Evolutionary conservation across 2,888 invertebrate genomes (phyloP), one percentile per base, ranked within the genome.

Genomic region (Pseudococcus jackbeardsleyi): DNA sequence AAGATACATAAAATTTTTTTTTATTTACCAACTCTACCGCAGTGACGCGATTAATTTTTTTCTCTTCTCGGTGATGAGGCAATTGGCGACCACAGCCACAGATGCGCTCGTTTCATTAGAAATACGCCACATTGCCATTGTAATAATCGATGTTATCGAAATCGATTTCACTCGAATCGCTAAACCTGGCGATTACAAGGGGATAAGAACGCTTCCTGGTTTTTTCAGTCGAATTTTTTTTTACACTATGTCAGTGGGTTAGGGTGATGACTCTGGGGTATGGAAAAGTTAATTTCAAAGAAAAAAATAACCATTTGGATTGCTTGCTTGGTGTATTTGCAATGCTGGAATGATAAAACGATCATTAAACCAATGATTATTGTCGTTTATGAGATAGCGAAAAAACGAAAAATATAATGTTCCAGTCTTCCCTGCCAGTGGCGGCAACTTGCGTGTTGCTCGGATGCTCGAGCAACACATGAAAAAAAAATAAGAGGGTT

Each of bases 31-130:
- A 87, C 26, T 87, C 87, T 87, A 87, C 87, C 87, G 87, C 87
- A 87, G 87, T 87, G 87, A 87, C 87, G 87, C 87, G 87, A 87
- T 87, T 87, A 87, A 46, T 87, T 26, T 77, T 87, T 87, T 86
- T 17, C 22, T 77, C 77, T 50, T 50, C 50, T 1, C 15, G 15
- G 48, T 87, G 87, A 87, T 87, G 79, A 77, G 42, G 87, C 87
- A 77, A 72, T 87, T 50, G 50, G 50, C 50, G 42, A 33, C 26
- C 26, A 33, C 26, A 33, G 79, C 79, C 87, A 77, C 87, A 87
- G 87, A 87, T 87, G 87, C 87, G 87, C 12, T 5, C 46, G 50
- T 48, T 86, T n/a, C n/a, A 68, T n/a, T 46, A 72, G 50, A 50
- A 68, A 48, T 22, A 50, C 72, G 68, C 86, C n/a, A 17, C 26